Percentiles rank a stretch among this genome's conserved stretches.
phyloP scores from a whole-genome alignment of 2,797 vertebrate genomes.

The Leucoraja ocellata region DNA sequence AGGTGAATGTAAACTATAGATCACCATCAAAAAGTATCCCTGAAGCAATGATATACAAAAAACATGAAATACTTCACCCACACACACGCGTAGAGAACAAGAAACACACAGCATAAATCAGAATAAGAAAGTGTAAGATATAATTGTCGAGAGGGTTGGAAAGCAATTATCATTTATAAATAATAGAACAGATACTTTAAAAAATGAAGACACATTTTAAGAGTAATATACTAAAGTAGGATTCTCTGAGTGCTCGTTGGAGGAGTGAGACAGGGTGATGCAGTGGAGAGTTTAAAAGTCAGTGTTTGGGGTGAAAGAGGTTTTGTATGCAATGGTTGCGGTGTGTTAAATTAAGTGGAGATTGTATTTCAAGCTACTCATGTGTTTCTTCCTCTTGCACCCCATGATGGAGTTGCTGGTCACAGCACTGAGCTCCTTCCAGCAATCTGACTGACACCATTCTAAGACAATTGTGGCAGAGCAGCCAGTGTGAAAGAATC shows the following conservation, averaged over 20 bases:
- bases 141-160: not conserved
- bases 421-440: not conserved
- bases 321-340: not conserved
- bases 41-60: not conserved
- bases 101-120: not conserved
- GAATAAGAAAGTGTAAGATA: not conserved
- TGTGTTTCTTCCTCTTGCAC: not conserved
- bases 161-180: not conserved
- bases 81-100: not conserved
- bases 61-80: not conserved
- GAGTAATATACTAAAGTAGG: not conserved
- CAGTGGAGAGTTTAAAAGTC: not conserved
- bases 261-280: not conserved
- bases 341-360: not conserved
- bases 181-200: not conserved
- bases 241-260: not conserved
- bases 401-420: no score
- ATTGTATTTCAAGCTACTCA: not conserved
- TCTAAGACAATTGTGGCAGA: not conserved
- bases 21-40: not conserved
- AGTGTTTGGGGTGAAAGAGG: not conserved
- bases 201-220: not conserved
- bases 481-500: not conserved
- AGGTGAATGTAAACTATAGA: not conserved
- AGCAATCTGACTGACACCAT: not conserved